Conservation (phyloP, 1,140 invertebrate species). For the Anastrepha ludens region DNA sequence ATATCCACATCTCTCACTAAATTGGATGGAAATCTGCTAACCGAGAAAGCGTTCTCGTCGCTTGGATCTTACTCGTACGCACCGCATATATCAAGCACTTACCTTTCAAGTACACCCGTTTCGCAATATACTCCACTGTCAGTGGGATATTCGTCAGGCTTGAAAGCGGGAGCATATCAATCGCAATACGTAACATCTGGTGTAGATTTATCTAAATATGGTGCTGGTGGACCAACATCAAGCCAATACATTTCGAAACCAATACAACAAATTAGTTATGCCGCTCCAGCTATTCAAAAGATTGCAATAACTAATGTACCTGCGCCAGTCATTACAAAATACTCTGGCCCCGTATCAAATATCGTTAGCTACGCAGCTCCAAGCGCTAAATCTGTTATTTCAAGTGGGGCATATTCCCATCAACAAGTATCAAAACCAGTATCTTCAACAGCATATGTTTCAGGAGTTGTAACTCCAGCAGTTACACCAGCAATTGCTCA, state of each 20-base stretch:
- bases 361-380: slow-evolving; percentile 56
- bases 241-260: slow-evolving; percentile 52
- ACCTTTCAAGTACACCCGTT: slow-evolving; percentile 59
- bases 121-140: background rate
- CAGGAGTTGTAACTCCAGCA: slow-evolving; percentile 58
- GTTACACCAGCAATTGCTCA: slow-evolving; percentile 53
- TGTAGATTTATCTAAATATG: background rate
- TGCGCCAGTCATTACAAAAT: background rate
- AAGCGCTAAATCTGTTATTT: background rate
- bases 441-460: slow-evolving; percentile 6
- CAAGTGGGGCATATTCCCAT: slow-evolving; percentile 55
- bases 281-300: background rate
- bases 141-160: background rate
- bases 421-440: slow-evolving; percentile 57
- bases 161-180: background rate
- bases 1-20: background rate
- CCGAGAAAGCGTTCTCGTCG: slow-evolving; percentile 14
- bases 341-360: background rate
- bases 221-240: slow-evolving; percentile 15
- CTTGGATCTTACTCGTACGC: slow-evolving; percentile 61
- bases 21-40: slow-evolving; percentile 46
- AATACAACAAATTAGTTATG: slow-evolving; percentile 14
- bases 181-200: background rate
- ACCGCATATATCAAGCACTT: slow-evolving; percentile 62
- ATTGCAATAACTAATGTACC: slow-evolving; percentile 39